phyloP scores from a whole-genome alignment of 2,113 vertebrate species.

The Hyaena hyaena region DNA sequence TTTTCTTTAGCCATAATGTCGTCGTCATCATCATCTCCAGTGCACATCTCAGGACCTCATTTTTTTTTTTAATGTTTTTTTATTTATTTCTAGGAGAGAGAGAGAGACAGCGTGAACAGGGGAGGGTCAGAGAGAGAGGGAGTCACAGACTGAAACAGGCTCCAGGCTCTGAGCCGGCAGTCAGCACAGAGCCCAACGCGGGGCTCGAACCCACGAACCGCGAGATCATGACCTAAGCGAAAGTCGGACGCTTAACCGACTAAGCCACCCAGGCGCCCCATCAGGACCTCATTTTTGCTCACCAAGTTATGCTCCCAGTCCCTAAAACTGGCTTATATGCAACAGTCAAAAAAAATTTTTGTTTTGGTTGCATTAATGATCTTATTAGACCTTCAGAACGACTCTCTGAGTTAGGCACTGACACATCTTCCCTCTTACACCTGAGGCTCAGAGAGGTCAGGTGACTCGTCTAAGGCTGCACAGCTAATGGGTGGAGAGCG shows the following conservation, averaged over 20 bases:
- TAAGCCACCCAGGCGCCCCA: too few relatives aligned
- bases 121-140: too few relatives aligned
- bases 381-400: neutral
- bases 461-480: neutral
- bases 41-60: neutral
- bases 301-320: neutral
- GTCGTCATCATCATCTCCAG: neutral
- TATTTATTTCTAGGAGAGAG: too few relatives aligned
- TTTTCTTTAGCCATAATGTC: neutral
- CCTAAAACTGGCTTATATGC: neutral
- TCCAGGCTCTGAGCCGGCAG: too few relatives aligned
- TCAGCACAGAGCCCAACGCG: too few relatives aligned
- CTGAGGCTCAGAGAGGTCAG: neutral
- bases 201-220: too few relatives aligned
- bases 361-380: neutral
- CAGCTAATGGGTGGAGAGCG: neutral
- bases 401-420: neutral
- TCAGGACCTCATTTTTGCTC: neutral
- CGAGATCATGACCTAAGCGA: too few relatives aligned
- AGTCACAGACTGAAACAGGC: too few relatives aligned
- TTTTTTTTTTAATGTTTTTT: neutral
- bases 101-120: too few relatives aligned
- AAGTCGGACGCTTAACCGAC: too few relatives aligned
- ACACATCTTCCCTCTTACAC: neutral
- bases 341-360: too few relatives aligned